These are phyloP conservation scores for Callosobruchus maculatus DNA, from an alignment of 2,888 invertebrate species.

Conservation along the genomic window DNA sequence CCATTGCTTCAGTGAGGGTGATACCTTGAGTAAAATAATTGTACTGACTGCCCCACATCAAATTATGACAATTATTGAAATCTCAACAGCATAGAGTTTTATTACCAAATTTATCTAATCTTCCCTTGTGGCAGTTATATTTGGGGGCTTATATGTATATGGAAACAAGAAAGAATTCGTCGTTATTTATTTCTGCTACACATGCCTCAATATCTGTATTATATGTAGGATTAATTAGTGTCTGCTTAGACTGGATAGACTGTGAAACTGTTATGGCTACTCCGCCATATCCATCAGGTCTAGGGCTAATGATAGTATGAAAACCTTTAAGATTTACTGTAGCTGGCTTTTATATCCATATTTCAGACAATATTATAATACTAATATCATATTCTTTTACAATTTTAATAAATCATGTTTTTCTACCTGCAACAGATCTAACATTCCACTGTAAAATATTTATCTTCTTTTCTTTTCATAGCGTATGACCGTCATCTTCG, in stretches of 20 bases:
- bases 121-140: not conserved
- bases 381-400: not conserved
- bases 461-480: not conserved
- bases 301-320: not conserved
- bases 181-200: not conserved
- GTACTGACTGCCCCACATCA: not conserved
- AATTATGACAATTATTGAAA: not conserved
- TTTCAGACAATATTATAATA: not conserved
- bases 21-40: not conserved
- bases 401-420: not conserved
- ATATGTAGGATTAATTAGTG: not conserved
- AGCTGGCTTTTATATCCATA: not conserved
- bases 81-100: not conserved
- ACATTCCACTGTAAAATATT: not conserved
- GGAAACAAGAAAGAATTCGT: not conserved
- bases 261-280: not conserved
- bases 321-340: not conserved
- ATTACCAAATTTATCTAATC: not conserved
- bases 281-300: not conserved
- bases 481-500: not conserved
- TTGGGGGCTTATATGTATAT: not conserved
- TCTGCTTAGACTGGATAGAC: not conserved
- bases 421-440: not conserved
- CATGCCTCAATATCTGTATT: not conserved
- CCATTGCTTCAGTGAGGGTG: not conserved